Base-by-base conservation (phyloP, 2,113 vertebrate genomes). In the Elgaria multicarinata region DNA sequence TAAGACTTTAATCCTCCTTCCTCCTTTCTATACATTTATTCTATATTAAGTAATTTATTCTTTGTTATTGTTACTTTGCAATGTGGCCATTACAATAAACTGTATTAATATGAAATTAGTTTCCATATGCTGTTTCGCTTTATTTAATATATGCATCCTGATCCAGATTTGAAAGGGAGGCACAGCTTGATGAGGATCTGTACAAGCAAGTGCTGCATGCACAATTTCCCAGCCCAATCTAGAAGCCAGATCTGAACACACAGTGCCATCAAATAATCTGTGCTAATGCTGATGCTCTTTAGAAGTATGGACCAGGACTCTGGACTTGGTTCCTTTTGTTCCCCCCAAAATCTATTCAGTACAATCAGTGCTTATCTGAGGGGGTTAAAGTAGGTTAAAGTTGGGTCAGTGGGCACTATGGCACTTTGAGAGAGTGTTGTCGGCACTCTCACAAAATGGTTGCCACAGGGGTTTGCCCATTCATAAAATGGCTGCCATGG, bases 31-130 rank as follows among this genome's bases (percentile, higher is more conserved):
- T 62, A 75, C 13, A 81, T 82, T 90, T 87, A 87, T 83, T 92
- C 39, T 83, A 12, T 44, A 55, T 81, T 82, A 88, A 44, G 12
- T 66, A 83, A 91, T 87, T 91, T 88, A 39, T 3, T 89, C 94
- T 88, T 86, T 66, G 0, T 0, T 75, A 28, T 26, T 67, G 31
- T 66, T 0, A 0, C 39, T 16, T 36, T 92, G 5, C 50, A 67
- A 28, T 74, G n/a, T 66, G 83, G 64, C 67, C 83, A 71, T 79
- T 86, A 89, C 69, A 67, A 28, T 44, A 79, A 62, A 92, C 66
- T 26, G 58, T 36, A 78, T 39, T 90, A 76, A 55, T 18, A 91
- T 26, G 84, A 91, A 85, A 24, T 2, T 46, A 89, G 85, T 88
- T 85, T 69, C 12, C 42, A 74, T 86, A 89, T 28, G 24, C n/a